Evolutionary conservation across 2,797 vertebrate genomes (phyloP).

Genomic region (Erithacus rubecula): DNA sequence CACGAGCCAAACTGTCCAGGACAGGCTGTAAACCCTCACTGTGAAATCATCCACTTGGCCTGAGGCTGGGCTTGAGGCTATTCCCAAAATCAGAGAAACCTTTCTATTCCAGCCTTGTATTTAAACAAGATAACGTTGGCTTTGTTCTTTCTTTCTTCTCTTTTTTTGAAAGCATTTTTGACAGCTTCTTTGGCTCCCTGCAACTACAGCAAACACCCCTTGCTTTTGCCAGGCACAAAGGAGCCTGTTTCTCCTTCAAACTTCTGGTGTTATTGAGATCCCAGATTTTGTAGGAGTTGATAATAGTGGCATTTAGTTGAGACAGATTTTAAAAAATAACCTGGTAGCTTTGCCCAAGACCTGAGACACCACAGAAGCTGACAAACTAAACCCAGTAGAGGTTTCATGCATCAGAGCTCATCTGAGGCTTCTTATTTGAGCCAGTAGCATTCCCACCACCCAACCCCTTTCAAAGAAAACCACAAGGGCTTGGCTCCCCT

Average conservation of each 20-base stretch:
- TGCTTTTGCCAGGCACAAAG: neutral
- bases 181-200: neutral
- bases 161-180: neutral
- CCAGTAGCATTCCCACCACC: neutral
- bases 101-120: neutral
- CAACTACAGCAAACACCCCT: neutral
- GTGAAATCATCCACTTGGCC: neutral
- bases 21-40: neutral
- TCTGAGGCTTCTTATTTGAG: neutral
- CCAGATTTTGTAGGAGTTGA: neutral
- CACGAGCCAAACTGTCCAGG: neutral
- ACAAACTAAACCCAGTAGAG: neutral
- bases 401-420: neutral
- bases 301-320: rapidly evolving
- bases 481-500: neutral
- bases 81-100: neutral
- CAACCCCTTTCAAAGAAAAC: neutral
- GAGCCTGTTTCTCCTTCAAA: neutral
- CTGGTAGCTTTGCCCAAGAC: neutral
- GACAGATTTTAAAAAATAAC: neutral
- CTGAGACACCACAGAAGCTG: neutral
- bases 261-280: neutral
- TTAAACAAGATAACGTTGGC: neutral
- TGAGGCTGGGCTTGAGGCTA: neutral
- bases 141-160: neutral